Evolutionary conservation across 2,888 invertebrate species (phyloP).

Genomic region (Folsomia candida): DNA sequence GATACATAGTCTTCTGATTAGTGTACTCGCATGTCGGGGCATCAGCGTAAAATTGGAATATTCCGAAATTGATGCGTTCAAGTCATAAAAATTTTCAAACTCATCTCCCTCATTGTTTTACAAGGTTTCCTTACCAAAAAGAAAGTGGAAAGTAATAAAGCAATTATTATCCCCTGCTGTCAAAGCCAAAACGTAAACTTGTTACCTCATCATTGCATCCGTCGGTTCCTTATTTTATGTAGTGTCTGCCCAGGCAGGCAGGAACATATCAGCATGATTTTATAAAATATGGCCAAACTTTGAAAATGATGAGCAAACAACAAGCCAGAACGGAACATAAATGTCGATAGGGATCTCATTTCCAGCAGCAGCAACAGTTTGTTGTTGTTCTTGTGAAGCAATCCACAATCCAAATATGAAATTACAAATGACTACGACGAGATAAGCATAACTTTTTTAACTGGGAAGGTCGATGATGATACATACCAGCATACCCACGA

Average conservation of each 20-base stretch:
- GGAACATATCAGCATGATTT: background rate
- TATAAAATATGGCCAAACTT: too few relatives aligned
- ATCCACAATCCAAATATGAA: background rate
- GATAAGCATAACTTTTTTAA: background rate
- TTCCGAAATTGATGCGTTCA: slow-evolving; percentile 9
- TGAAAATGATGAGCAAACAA: background rate
- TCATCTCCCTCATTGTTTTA: slow-evolving; percentile 18
- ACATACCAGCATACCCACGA: too few relatives aligned
- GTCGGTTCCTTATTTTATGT: background rate
- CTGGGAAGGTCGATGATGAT: background rate
- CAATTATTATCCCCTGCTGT: slow-evolving; percentile 18
- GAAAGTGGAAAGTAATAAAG: slow-evolving; percentile 19
- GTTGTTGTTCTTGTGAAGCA: background rate
- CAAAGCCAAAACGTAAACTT: slow-evolving; percentile 10
- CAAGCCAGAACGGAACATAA: background rate
- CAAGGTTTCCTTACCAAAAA: slow-evolving; percentile 10
- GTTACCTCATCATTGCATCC: background rate
- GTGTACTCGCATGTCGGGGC: too few relatives aligned
- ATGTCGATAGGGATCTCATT: slow-evolving; percentile 13
- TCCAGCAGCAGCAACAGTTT: background rate
- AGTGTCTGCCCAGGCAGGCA: background rate
- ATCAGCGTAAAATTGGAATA: background rate
- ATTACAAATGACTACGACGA: background rate
- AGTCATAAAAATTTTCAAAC: slow-evolving; percentile 19
- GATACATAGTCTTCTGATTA: too few relatives aligned